A percentile compares a stretch with the other conserved stretches of the same genome.
These are phyloP conservation scores for Gymnarchus niloticus DNA, from an alignment of 2,113 vertebrate genomes.

Conservation along the genomic window DNA sequence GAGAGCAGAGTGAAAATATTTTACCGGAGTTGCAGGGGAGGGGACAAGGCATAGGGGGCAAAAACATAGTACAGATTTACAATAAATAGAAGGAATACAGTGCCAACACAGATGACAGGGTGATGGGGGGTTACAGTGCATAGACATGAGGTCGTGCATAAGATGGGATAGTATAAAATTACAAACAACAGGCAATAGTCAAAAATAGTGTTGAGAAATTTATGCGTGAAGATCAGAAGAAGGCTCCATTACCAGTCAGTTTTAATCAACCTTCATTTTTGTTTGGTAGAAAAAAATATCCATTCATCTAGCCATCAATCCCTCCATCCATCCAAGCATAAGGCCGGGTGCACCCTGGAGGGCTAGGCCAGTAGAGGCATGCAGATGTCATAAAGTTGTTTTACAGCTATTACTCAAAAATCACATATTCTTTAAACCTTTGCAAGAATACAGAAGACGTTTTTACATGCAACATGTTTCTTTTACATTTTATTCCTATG, in stretches of 20 bases:
- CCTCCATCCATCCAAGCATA: neutral
- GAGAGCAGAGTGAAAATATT: too few species aligned
- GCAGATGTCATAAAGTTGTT: neutral
- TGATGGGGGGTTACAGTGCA: too few species aligned
- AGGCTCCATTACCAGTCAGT: neutral
- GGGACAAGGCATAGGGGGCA: too few species aligned
- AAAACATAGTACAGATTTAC: too few species aligned
- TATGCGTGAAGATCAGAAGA: neutral
- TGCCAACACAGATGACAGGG: too few species aligned
- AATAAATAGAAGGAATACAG: too few species aligned
- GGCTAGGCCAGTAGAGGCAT: too few species aligned
- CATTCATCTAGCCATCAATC: neutral
- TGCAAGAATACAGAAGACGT: neutral
- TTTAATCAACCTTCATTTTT: neutral
- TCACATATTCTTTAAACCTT: neutral
- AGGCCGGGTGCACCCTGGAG: neutral
- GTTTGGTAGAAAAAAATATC: neutral
- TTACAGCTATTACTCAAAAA: neutral
- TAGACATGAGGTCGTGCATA: too few species aligned
- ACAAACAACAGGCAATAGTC: too few species aligned
- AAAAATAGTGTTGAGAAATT: too few species aligned
- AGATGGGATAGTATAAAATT: too few species aligned
- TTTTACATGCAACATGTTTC: neutral
- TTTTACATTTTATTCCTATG: neutral
- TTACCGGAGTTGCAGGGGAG: too few species aligned